Evolutionary conservation across 35 echinoderm and acorn worm species (phyloP).

Genomic region (Apostichopus japonicus): DNA sequence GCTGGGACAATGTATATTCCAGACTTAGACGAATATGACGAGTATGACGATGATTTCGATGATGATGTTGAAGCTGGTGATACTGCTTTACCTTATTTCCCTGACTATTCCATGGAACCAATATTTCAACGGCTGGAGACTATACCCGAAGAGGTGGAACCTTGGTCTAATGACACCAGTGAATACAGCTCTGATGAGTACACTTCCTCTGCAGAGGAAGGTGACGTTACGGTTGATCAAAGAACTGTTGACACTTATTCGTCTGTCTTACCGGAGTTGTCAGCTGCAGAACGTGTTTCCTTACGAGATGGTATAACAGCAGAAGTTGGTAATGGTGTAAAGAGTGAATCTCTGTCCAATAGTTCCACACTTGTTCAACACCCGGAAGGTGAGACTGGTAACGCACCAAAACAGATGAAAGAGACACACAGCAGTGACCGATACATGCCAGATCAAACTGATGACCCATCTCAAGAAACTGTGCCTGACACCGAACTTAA

Average conservation of each 20-base stretch:
- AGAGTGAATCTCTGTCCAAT: neutral
- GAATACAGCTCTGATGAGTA: constrained; percentile 29
- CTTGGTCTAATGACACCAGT: constrained; percentile 35
- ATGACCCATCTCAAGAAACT: neutral
- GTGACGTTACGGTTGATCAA: constrained; percentile 5
- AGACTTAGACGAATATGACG: constrained; percentile 49
- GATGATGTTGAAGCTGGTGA: constrained; percentile 53
- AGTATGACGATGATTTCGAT: constrained; percentile 42
- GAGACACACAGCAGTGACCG: neutral
- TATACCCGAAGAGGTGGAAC: constrained; percentile 47
- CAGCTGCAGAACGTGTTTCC: neutral
- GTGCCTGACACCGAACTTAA: neutral
- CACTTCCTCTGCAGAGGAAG: constrained; percentile 37
- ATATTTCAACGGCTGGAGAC: constrained; percentile 47
- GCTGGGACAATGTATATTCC: constrained; percentile 57
- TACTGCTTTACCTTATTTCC: constrained; percentile 32
- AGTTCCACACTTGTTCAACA: neutral
- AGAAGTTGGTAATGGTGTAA: constrained; percentile 35
- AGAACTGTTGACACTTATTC: constrained; percentile 12
- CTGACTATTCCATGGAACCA: constrained; percentile 27
- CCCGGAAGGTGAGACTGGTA: neutral
- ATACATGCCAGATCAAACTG: neutral
- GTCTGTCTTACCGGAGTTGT: neutral
- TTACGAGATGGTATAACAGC: constrained; percentile 23
- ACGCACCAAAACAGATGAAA: neutral